Percentiles rank a stretch among this genome's conserved stretches.
phyloP scores from a whole-genome alignment of 2,888 invertebrate genomes.

The Halocaridina rubra region DNA sequence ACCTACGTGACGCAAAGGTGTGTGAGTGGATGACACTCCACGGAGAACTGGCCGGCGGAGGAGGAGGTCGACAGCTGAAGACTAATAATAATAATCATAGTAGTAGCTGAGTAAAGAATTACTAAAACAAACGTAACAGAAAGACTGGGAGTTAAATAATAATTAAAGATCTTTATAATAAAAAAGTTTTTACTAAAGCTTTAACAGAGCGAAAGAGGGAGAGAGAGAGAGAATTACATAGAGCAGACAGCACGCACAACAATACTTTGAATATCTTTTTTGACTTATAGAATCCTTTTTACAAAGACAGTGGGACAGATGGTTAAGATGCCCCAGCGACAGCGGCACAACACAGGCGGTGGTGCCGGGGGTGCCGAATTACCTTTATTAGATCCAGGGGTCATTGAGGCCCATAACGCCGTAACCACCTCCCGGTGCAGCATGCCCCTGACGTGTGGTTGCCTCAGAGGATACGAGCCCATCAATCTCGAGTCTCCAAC shows the following conservation, averaged over 20 bases:
- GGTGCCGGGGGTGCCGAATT: slow-evolving; percentile 62
- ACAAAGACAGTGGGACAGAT: too few species aligned
- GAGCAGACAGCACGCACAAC: too few species aligned
- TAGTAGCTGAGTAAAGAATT: slow-evolving; percentile 31
- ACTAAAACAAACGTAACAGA: too few species aligned
- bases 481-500: slow-evolving; percentile 57
- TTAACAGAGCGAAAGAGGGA: too few species aligned
- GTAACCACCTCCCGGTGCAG: slow-evolving; percentile 60
- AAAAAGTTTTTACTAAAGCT: too few species aligned
- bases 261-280: too few species aligned
- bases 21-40: slow-evolving; percentile 54
- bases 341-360: slow-evolving; percentile 63
- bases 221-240: too few species aligned
- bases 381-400: slow-evolving; percentile 62
- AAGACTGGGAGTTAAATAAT: too few species aligned
- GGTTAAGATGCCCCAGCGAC: slow-evolving; percentile 63
- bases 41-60: slow-evolving; percentile 56
- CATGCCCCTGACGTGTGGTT: slow-evolving; percentile 56
- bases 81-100: background rate
- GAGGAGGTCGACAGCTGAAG: slow-evolving; percentile 49
- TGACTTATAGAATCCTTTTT: too few species aligned
- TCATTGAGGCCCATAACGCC: slow-evolving; percentile 63
- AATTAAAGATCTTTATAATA: too few species aligned
- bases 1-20: slow-evolving; percentile 38
- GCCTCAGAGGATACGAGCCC: slow-evolving; percentile 57